These are phyloP conservation scores for Drosophila atripex DNA, from an alignment of 2,888 invertebrate genomes.

Conservation along the genomic window DNA sequence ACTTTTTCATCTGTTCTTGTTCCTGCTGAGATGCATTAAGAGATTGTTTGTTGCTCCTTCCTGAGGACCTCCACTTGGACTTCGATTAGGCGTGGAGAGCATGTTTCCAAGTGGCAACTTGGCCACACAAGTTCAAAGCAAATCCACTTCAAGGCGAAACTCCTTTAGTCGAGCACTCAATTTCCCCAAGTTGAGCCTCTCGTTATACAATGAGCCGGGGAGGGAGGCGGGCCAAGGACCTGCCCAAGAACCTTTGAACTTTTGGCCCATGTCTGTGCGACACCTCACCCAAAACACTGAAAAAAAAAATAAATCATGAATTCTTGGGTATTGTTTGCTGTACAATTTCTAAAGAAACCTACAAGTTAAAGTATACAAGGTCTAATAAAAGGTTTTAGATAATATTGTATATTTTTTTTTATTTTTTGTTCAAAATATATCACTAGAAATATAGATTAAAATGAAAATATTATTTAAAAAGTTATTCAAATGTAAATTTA, in stretches of 20 bases:
- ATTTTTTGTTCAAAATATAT: no score
- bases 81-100: slow-evolving; percentile 39
- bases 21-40: slow-evolving; percentile 7
- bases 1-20: slow-evolving; percentile 32
- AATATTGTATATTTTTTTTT: no score
- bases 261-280: slow-evolving; percentile 41
- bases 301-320: not conserved
- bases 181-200: slow-evolving; percentile 57
- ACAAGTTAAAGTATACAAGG: no score
- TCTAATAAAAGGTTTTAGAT: no score
- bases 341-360: no score
- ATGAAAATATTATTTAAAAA: no score
- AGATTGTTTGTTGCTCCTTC: slow-evolving; percentile 51
- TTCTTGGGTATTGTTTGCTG: no score
- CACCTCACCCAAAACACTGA: slow-evolving; percentile 1
- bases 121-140: slow-evolving; percentile 66
- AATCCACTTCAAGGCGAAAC: slow-evolving; percentile 60
- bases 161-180: slow-evolving; percentile 56
- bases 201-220: slow-evolving; percentile 65
- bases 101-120: slow-evolving; percentile 51
- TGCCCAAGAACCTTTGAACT: slow-evolving; percentile 69
- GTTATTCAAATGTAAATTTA: no score
- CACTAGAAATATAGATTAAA: no score
- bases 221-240: slow-evolving; percentile 29
- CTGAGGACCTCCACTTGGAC: slow-evolving; percentile 48